Percentiles rank a stretch among this genome's conserved stretches.
phyloP scores from a whole-genome alignment of 2,888 invertebrate genomes.

The Drosophila bunnanda region DNA sequence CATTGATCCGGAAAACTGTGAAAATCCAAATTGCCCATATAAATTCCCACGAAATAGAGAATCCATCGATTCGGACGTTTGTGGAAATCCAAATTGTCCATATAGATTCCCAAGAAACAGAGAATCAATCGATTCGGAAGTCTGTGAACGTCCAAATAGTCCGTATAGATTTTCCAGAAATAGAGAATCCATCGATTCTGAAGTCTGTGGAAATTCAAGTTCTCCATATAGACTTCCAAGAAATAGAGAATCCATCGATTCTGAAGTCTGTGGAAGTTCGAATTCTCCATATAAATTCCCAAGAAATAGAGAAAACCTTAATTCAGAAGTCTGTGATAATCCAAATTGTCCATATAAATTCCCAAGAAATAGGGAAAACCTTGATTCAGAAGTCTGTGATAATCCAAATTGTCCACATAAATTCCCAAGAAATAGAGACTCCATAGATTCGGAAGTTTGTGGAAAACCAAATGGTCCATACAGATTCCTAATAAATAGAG shows the following conservation, averaged over 20 bases:
- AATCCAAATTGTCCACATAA: background rate
- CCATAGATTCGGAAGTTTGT: background rate
- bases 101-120: background rate
- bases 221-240: too few relatives aligned
- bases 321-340: background rate
- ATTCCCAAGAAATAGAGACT: background rate
- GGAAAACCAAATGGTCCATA: background rate
- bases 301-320: background rate
- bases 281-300: background rate
- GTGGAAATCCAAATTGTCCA: too few relatives aligned
- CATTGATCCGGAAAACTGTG: background rate
- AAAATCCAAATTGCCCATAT: background rate
- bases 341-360: too few relatives aligned
- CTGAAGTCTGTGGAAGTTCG: background rate
- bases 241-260: too few relatives aligned
- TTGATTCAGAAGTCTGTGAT: background rate
- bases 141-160: background rate
- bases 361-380: too few relatives aligned
- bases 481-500: too few relatives aligned
- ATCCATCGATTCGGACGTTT: background rate
- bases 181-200: background rate
- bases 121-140: background rate
- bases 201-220: background rate
- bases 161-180: background rate
- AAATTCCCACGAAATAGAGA: background rate